phyloP scores from a whole-genome alignment of 2,888 invertebrate genomes.

The Nudaria mundana region DNA sequence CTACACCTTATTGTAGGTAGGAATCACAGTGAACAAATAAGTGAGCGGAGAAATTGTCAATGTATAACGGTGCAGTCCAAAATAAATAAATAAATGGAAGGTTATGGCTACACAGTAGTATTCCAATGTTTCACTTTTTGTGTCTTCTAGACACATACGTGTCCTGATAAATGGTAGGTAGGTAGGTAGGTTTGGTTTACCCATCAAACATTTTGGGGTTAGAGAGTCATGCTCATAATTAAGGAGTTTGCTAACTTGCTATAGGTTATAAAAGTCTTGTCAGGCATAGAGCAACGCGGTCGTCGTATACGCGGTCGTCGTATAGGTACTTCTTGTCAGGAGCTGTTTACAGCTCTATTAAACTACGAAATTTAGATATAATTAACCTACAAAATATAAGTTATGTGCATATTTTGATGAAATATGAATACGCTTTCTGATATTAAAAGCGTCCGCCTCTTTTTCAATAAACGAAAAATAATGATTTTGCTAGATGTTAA shows the following conservation, averaged over 20 bases:
- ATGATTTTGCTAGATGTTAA: conserved; percentile 6
- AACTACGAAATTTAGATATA: neutral
- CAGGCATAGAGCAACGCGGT: too few relatives aligned
- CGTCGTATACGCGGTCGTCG: too few relatives aligned
- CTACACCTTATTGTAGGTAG: conserved; percentile 64
- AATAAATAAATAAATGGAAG: conserved; percentile 46
- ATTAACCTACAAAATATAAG: conserved; percentile 7
- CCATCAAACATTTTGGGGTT: too few relatives aligned
- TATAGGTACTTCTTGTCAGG: too few relatives aligned
- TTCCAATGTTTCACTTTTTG: neutral
- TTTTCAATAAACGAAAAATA: too few relatives aligned
- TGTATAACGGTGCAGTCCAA: conserved; percentile 56
- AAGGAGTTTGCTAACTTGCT: too few relatives aligned
- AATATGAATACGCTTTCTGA: conserved; percentile 7
- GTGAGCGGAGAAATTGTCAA: conserved; percentile 73
- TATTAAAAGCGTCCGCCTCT: neutral
- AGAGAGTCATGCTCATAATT: too few relatives aligned
- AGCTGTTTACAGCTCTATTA: too few relatives aligned
- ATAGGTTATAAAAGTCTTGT: too few relatives aligned
- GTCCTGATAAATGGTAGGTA: too few relatives aligned
- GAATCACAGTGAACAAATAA: conserved; percentile 68
- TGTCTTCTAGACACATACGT: too few relatives aligned
- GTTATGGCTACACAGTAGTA: neutral
- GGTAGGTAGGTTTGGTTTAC: too few relatives aligned
- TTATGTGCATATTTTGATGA: conserved; percentile 14